phyloP scores from a whole-genome alignment of 2,888 invertebrate species.

The Rhorus exstirpatorius region DNA sequence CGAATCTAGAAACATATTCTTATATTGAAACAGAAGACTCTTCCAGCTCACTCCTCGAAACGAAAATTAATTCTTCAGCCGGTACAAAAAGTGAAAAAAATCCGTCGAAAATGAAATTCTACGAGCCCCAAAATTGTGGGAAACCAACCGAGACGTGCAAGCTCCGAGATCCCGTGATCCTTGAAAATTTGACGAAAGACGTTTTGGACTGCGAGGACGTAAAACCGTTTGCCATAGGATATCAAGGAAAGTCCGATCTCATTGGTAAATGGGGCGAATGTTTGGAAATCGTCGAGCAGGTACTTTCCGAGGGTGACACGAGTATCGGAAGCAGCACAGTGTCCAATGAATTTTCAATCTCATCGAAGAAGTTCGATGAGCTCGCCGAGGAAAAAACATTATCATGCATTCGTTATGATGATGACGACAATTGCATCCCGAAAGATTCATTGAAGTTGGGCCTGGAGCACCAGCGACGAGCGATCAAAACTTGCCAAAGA shows the following conservation, averaged over 20 bases:
- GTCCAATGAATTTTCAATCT: background rate
- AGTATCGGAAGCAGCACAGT: constrained; percentile 10
- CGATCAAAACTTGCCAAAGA: background rate
- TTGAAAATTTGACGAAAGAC: constrained; percentile 6
- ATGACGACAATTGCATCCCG: constrained; percentile 15
- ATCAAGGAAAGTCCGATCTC: constrained; percentile 69
- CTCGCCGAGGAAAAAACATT: constrained; percentile 38
- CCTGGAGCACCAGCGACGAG: background rate
- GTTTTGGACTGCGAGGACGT: constrained; percentile 18
- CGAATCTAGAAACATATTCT: background rate
- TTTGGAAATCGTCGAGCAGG: constrained; percentile 65
- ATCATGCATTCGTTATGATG: constrained; percentile 47
- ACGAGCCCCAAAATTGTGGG: background rate
- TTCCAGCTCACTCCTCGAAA: background rate
- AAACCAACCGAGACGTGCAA: constrained; percentile 2
- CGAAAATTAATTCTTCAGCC: no score
- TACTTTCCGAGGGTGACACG: constrained; percentile 57
- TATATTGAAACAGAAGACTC: background rate
- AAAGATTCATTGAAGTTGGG: background rate
- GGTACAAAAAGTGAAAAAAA: background rate
- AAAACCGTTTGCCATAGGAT: constrained; percentile 63
- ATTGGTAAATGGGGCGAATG: constrained; percentile 74
- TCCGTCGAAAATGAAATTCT: background rate
- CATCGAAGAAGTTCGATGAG: background rate
- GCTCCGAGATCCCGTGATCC: constrained; percentile 39